These are phyloP conservation scores for Lochmaea crataegi DNA, from an alignment of 2,888 invertebrate species.

Conservation along the genomic window DNA sequence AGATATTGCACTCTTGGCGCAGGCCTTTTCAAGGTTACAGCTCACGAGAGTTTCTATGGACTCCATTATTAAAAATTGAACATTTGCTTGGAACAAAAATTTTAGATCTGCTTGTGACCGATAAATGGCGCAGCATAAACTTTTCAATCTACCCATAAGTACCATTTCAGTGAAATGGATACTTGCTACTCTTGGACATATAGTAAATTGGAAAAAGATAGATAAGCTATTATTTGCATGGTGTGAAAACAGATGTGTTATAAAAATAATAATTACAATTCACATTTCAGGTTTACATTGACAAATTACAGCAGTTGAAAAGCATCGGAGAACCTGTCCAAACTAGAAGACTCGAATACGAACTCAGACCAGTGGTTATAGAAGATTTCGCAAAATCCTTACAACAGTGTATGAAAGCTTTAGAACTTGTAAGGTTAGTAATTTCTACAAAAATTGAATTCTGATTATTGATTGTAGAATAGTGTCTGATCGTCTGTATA, in stretches of 20 bases:
- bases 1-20: too few species aligned
- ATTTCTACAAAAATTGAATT: not conserved
- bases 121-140: too few species aligned
- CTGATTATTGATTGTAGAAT: too few species aligned
- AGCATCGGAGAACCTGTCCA: conserved; percentile 91
- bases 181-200: too few species aligned
- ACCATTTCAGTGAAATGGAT: too few species aligned
- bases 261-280: not conserved
- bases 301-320: conserved; percentile 73
- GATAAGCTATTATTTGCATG: not conserved
- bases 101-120: too few species aligned
- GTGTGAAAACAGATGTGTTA: not conserved
- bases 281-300: conserved; percentile 71
- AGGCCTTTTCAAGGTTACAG: too few species aligned
- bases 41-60: too few species aligned
- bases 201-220: not conserved
- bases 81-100: too few species aligned
- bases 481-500: too few species aligned
- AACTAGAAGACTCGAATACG: conserved; percentile 82
- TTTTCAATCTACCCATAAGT: too few species aligned
- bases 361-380: conserved; percentile 81
- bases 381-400: conserved; percentile 84
- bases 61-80: too few species aligned
- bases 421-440: conserved; percentile 75
- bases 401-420: conserved; percentile 83